A percentile compares a stretch with the other conserved stretches of the same genome.
These are phyloP conservation scores for Aradus depressus DNA, from an alignment of 2,888 invertebrate species.

Conservation along the genomic window DNA sequence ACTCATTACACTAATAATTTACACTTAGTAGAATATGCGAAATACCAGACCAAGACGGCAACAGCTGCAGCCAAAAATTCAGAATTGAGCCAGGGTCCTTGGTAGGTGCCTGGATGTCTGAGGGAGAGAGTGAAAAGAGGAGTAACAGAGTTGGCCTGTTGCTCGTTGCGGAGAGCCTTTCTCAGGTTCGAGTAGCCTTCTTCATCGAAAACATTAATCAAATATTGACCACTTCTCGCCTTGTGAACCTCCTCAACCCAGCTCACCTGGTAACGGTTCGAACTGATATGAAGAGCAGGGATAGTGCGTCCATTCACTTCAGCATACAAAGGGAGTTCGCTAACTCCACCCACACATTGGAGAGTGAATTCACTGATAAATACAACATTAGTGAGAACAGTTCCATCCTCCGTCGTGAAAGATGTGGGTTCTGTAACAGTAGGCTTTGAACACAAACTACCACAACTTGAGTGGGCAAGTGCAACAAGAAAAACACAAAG, in stretches of 20 bases:
- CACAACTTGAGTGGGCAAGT: neutral
- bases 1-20: conserved; percentile 63
- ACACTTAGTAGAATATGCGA: conserved; percentile 73
- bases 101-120: conserved; percentile 69
- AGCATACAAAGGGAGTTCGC: conserved; percentile 69
- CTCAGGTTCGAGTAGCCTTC: conserved; percentile 80
- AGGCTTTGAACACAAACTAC: conserved; percentile 8
- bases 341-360: conserved; percentile 58
- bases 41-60: conserved; percentile 64
- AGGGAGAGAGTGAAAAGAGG: conserved; percentile 60
- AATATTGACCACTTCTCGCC: conserved; percentile 68
- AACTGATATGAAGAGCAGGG: conserved; percentile 63
- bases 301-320: conserved; percentile 77
- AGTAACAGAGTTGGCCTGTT: conserved; percentile 52
- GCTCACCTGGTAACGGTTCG: conserved; percentile 78
- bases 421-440: conserved; percentile 15
- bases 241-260: conserved; percentile 83
- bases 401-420: conserved; percentile 87
- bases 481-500: neutral
- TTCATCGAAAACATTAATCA: conserved; percentile 76
- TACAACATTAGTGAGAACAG: conserved; percentile 78
- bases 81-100: conserved; percentile 85
- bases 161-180: conserved; percentile 61
- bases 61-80: conserved; percentile 75
- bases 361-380: conserved; percentile 83